Evolutionary conservation across 2,888 invertebrate species (phyloP).

Genomic region (Pasiphila rectangulata): DNA sequence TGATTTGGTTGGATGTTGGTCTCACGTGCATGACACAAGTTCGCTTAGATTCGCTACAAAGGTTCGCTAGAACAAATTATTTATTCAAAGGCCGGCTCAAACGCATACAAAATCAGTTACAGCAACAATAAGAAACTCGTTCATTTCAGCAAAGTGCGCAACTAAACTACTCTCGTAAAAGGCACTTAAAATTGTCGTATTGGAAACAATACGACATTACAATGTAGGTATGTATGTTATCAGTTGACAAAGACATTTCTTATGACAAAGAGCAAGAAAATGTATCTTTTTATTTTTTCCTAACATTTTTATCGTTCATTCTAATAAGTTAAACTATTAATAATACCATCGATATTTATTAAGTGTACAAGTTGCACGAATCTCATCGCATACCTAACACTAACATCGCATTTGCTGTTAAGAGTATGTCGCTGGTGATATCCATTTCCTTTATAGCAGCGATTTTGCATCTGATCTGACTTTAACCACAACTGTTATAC

Average conservation of each 20-base stretch:
- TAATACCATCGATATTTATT: too few species aligned
- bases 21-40: too few species aligned
- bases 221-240: slow-evolving; percentile 20
- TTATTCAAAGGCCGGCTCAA: background rate
- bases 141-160: slow-evolving; percentile 10
- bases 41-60: too few species aligned
- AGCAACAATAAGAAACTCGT: slow-evolving; percentile 15
- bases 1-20: too few species aligned
- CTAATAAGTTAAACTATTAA: background rate
- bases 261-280: background rate
- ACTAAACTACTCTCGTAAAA: slow-evolving; percentile 11
- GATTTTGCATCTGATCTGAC: too few species aligned
- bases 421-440: too few species aligned
- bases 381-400: too few species aligned
- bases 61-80: too few species aligned
- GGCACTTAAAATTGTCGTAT: slow-evolving; percentile 15
- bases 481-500: too few species aligned
- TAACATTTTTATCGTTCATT: background rate
- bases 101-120: slow-evolving; percentile 2
- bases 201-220: slow-evolving; percentile 26
- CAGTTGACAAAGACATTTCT: slow-evolving; percentile 18
- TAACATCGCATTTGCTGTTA: too few species aligned
- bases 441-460: too few species aligned
- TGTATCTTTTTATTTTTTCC: background rate
- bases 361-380: too few species aligned